Base-by-base conservation (phyloP, 2,113 vertebrate genomes). In the Girardinichthys multiradiatus region DNA sequence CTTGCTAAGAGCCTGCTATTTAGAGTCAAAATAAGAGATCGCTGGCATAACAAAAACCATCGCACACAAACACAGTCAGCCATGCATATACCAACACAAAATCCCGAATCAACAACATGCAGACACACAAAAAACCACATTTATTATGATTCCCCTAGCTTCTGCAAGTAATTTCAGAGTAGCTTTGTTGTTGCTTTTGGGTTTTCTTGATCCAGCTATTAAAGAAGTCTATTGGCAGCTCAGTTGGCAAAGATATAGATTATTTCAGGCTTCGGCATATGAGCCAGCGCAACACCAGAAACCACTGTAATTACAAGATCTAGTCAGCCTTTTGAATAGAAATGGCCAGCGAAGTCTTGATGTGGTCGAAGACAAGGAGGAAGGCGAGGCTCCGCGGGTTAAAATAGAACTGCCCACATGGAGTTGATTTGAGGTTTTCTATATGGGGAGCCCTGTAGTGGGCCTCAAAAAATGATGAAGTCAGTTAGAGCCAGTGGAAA, bases 341-440 rank as follows among this genome's bases (percentile, higher is more conserved):
- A 74, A 67, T 31, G 68, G 76, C 51, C 72, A 82, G 83, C 68
- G 64, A 67, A 79, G 68, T 90, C 90, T 92, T 94, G 89, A 93
- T 93, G 91, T 89, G 83, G 90, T 91, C 11, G n/a, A 85, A 86
- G 82, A 86, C 81, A 64, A 81, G 81, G 48, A 79, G 74, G 83
- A 86, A 82, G 86, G 90, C 65, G 82, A 87, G 79, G 76, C 73
- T 70, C 60, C 54, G n/a, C 3, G 24, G 51, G 82, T 89, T 90
- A 89, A 92, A 92, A 93, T 92, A 93, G 92, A 85, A 90, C 79
- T 65, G 79, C 80, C 76, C 91, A 94, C 90, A 92, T 94, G 91
- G 92, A 90, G 84, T 65, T 90, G 81, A 93, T 94, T 93, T 93
- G 87, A 88, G 91, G 87, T 87, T 93, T 93, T 87, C 89, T 90